phyloP scores from a whole-genome alignment of 2,888 invertebrate genomes.

The Himalopsyche anomala region DNA sequence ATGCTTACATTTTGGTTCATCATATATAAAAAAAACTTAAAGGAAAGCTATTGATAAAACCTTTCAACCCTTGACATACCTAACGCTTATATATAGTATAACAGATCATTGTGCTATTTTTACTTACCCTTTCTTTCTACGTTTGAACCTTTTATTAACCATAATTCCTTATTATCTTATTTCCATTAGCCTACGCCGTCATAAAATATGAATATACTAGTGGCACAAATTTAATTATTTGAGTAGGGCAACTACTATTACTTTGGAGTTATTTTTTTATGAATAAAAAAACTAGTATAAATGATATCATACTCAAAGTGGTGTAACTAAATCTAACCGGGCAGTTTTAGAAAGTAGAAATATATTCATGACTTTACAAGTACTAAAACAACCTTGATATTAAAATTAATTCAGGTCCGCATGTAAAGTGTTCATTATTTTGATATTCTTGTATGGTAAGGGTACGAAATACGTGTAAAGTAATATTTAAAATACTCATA shows the following conservation, averaged over 20 bases:
- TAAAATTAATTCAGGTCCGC: not conserved
- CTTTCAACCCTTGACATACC: not conserved
- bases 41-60: not conserved
- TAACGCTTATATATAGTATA: not conserved
- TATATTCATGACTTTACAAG: not conserved
- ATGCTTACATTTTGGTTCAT: not conserved
- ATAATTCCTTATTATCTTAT: not conserved
- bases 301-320: not conserved
- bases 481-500: not conserved
- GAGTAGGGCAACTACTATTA: not conserved
- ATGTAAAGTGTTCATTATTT: not conserved
- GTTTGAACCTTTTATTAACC: not conserved
- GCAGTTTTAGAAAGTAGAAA: slow-evolving; percentile 22
- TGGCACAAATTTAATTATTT: not conserved
- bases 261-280: not conserved
- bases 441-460: not conserved
- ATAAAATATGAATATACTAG: not conserved
- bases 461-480: not conserved
- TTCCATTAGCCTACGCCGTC: not conserved
- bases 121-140: not conserved
- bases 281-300: not conserved
- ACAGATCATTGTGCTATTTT: not conserved
- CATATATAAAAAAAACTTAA: slow-evolving; percentile 3
- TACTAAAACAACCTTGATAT: not conserved
- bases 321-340: not conserved